phyloP scores from a whole-genome alignment of 2,888 invertebrate genomes.

The Agrenia bidenticulata region DNA sequence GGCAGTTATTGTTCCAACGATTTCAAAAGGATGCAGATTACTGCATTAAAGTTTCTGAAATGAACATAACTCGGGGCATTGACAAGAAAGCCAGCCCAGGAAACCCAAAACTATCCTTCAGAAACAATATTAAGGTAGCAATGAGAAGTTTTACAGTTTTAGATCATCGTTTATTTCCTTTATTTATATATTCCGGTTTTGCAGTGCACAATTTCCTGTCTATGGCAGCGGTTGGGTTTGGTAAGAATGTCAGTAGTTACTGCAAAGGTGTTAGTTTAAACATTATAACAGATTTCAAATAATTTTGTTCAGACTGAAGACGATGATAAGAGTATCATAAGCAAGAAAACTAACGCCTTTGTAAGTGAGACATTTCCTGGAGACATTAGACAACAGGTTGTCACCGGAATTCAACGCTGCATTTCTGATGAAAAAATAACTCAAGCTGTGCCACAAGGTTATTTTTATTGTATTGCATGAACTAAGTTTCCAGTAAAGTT shows the following conservation, averaged over 20 bases:
- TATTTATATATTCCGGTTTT: no score
- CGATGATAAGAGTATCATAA: background rate
- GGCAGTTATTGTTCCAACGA: no score
- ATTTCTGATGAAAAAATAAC: background rate
- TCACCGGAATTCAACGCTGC: background rate
- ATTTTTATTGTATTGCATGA: background rate
- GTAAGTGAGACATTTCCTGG: background rate
- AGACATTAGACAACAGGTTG: background rate
- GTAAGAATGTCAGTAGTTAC: conserved; percentile 2
- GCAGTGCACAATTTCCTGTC: conserved; percentile 20
- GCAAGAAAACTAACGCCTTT: background rate
- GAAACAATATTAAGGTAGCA: no score
- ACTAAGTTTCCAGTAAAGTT: no score
- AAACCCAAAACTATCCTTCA: no score
- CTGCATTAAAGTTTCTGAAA: no score
- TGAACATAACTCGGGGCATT: background rate
- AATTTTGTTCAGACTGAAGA: background rate
- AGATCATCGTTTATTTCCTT: no score
- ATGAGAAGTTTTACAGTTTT: no score
- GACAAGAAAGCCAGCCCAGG: background rate
- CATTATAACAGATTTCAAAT: background rate
- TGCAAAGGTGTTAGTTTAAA: background rate
- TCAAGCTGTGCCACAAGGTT: background rate
- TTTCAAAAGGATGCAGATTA: no score
- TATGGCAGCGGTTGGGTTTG: conserved; percentile 19